These are phyloP conservation scores for Mormoops blainvillei DNA, from an alignment of 2,113 vertebrate species.

Conservation along the genomic window DNA sequence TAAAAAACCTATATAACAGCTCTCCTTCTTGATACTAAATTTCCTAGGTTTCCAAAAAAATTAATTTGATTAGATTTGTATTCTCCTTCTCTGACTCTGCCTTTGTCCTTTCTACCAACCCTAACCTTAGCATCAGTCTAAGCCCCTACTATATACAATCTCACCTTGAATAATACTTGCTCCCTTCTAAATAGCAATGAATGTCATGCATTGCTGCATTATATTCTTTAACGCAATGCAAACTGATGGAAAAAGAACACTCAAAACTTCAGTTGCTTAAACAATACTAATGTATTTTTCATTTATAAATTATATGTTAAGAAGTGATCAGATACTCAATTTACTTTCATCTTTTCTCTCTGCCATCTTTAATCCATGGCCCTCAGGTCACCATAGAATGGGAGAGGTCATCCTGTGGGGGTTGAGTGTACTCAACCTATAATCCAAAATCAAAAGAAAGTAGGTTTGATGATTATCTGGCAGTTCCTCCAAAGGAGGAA, in stretches of 20 bases:
- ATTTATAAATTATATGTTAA: background rate
- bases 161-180: background rate
- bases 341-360: background rate
- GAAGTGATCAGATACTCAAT: background rate
- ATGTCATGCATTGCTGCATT: background rate
- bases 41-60: background rate
- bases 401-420: background rate
- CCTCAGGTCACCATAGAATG: background rate
- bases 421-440: too few species aligned
- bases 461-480: too few species aligned
- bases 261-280: background rate
- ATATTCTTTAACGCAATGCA: background rate
- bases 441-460: background rate
- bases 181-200: background rate
- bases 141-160: background rate
- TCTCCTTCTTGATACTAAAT: background rate
- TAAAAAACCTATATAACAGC: background rate
- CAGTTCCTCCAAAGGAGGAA: too few species aligned
- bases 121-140: background rate
- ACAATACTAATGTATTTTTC: background rate
- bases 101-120: background rate
- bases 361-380: background rate
- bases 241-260: background rate
- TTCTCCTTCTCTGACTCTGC: background rate
- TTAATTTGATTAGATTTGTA: background rate